Conservation (phyloP, 2,888 invertebrate species). For the Chaetoderma sp. region DNA sequence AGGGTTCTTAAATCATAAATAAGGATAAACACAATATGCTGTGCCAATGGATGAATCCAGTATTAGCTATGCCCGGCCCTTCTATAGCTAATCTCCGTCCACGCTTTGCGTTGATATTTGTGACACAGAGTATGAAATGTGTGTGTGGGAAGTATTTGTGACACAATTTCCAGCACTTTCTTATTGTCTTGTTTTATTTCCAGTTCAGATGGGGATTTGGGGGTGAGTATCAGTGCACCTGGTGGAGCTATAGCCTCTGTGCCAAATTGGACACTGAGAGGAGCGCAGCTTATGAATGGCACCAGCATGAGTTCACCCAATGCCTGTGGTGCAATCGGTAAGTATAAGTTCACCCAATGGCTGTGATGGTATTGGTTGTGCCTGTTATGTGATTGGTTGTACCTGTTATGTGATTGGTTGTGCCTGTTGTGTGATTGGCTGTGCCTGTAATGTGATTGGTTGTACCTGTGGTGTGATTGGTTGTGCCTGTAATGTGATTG, state of each 20-base stretch:
- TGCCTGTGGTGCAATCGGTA: constrained; percentile 90
- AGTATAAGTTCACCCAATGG: constrained; percentile 48
- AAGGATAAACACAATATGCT: too few species aligned
- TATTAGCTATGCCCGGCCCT: too few species aligned
- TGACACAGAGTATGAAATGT: too few species aligned
- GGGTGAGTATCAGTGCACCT: constrained; percentile 86
- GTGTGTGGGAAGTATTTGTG: too few species aligned
- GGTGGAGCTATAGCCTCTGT: constrained; percentile 77
- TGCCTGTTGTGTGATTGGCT: not conserved
- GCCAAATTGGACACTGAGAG: constrained; percentile 87
- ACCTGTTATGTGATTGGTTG: too few species aligned
- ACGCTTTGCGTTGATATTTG: too few species aligned
- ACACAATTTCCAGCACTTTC: too few species aligned
- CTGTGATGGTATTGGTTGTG: not conserved
- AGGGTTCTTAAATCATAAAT: too few species aligned
- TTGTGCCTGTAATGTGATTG: not conserved
- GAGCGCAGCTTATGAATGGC: constrained; percentile 91
- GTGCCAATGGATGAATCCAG: too few species aligned
- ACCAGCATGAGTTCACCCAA: constrained; percentile 99
- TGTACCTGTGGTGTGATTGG: too few species aligned
- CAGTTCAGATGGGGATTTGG: constrained; percentile 83
- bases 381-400: not conserved
- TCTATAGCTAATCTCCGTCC: too few species aligned
- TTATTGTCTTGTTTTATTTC: constrained; percentile 13
- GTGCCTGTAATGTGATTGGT: not conserved